Percentiles rank a stretch among this genome's conserved stretches.
Evolutionary conservation across 2,888 invertebrate genomes (phyloP).

Genomic region (Eueremaeus valkanovi): DNA sequence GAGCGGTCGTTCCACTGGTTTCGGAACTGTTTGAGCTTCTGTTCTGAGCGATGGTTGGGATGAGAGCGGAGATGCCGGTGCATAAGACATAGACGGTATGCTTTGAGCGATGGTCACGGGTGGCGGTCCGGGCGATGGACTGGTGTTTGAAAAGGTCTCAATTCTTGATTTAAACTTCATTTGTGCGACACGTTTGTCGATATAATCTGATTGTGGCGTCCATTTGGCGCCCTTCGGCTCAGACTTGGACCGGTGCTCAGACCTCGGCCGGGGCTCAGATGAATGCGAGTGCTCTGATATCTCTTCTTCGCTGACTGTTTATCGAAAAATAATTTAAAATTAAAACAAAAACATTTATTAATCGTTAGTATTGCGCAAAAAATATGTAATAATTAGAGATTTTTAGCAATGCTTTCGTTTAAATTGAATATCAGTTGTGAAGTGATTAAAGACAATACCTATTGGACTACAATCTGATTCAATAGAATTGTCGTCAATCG

Average conservation of each 20-base stretch:
- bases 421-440: too few species aligned
- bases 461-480: too few species aligned
- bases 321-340: too few species aligned
- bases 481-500: too few species aligned
- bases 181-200: neutral
- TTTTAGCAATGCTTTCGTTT: too few species aligned
- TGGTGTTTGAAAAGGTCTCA: neutral
- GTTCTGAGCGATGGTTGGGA: neutral
- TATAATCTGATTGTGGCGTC: conserved; percentile 1
- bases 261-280: neutral
- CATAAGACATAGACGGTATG: neutral
- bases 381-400: too few species aligned
- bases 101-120: neutral
- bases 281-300: neutral
- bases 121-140: neutral
- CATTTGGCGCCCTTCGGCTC: neutral
- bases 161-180: neutral
- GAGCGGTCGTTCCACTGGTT: neutral
- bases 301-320: too few species aligned
- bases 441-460: too few species aligned
- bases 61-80: neutral
- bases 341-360: too few species aligned
- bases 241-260: too few species aligned
- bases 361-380: too few species aligned
- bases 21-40: neutral